Evolutionary conservation across 2,113 vertebrate genomes (phyloP), one percentile per base, ranked within the genome.

Genomic region (Rafetus swinhoei): DNA sequence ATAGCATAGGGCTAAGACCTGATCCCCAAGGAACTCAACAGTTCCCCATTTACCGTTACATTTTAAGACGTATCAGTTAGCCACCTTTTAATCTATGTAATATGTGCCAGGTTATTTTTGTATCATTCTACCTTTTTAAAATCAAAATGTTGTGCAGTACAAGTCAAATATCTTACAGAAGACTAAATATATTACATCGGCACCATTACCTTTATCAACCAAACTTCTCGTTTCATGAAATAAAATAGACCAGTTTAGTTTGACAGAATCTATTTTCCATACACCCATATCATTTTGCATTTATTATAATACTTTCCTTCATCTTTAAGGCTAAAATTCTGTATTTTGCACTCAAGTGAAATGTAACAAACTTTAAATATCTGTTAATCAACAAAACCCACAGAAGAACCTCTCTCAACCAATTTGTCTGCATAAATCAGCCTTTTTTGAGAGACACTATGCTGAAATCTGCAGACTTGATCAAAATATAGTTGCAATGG

Each of bases 391-490:
- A 53, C 56, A 82, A 87, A 88, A 86, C 53, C 90, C 82, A 56
- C 69, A 22, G 80, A 87, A 90, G 32, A 14, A 95, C 14, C 7
- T 39, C 18, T 32, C 83, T 77, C 56, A 86, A 80, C 35, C 81
- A 86, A 83, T 76, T 59, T 56, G 62, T 80, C 39, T 83, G 53
- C 0, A 1, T 50, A 83, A 95, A 77, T 52, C 18, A 92, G 9
- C 81, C 59, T 94, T 95, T 91, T 93, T 72, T 92, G 85, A 86
- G 74, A 87, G 90, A 90, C 62, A 39, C 55, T 81, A 7, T 76
- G 59, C 88, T 92, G 87, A 96, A 95, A 91, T 57, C 79, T 4
- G 55, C 80, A 96, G 55, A 92, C 86, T 69, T 90, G 77, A 83
- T 90, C 60, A 93, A 94, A 85, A 88, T 72, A 35, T 57, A 24